Percentiles rank a stretch among this genome's conserved stretches.
These are phyloP conservation scores for Potamilus streckersoni DNA, from an alignment of 1,140 invertebrate species.

Conservation along the genomic window DNA sequence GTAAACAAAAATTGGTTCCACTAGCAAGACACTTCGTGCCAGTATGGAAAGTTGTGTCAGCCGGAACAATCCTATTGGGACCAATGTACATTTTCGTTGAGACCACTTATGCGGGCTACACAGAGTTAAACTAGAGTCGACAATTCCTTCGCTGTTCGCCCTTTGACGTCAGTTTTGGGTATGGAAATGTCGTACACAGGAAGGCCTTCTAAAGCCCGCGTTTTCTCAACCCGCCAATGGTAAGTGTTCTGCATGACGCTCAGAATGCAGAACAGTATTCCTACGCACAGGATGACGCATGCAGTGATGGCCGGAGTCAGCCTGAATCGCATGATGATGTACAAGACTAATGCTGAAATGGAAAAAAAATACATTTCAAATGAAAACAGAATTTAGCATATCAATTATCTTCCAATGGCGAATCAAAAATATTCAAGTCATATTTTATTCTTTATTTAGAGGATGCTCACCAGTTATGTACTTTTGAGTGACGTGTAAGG, in stretches of 20 bases:
- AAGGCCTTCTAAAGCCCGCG: conserved; percentile 49
- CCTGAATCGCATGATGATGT: conserved; percentile 92
- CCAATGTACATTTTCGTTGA: too few relatives aligned
- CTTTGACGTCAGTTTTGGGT: background rate
- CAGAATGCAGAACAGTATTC: conserved; percentile 90
- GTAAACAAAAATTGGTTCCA: too few relatives aligned
- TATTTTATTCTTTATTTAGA: too few relatives aligned
- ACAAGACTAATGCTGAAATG: conserved; percentile 87
- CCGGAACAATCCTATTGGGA: too few relatives aligned
- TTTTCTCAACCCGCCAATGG: conserved; percentile 85
- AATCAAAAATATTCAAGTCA: too few relatives aligned
- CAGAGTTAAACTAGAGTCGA: conserved; percentile 18
- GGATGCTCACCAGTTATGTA: too few relatives aligned
- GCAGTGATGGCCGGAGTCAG: conserved; percentile 83
- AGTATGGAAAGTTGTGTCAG: too few relatives aligned
- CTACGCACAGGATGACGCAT: conserved; percentile 87
- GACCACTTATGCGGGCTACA: too few relatives aligned
- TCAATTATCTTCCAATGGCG: too few relatives aligned
- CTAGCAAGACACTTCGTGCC: too few relatives aligned
- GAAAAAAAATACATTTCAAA: background rate
- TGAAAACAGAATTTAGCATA: too few relatives aligned
- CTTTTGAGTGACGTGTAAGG: too few relatives aligned
- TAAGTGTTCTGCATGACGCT: conserved; percentile 95
- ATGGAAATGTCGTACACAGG: conserved; percentile 41
- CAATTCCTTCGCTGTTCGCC: conserved; percentile 14